phyloP scores from a whole-genome alignment of 2,113 vertebrate species.

The Climacteris rufus region DNA sequence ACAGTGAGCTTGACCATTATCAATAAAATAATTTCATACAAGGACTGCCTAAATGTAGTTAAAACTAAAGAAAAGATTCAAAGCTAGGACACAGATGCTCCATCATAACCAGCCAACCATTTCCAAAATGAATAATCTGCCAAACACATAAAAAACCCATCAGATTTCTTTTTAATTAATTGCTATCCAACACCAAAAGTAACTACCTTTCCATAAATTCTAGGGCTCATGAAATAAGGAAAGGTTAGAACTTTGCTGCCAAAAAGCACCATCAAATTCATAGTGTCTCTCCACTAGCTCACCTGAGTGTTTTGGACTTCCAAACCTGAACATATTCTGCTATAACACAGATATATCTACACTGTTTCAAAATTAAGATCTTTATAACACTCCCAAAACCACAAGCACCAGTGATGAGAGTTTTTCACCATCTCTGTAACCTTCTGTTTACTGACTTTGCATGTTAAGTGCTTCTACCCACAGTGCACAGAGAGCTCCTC shows the following conservation, averaged over 20 bases:
- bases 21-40: neutral
- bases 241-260: neutral
- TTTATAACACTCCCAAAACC: neutral
- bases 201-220: neutral
- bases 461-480: neutral
- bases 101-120: neutral
- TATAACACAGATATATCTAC: neutral
- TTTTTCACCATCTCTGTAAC: neutral
- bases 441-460: neutral
- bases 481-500: neutral
- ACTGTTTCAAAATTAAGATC: neutral
- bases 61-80: neutral
- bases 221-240: neutral
- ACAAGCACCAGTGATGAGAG: neutral
- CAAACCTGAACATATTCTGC: neutral
- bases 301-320: neutral
- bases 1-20: neutral
- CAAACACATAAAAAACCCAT: neutral
- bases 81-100: neutral
- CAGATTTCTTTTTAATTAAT: neutral
- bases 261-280: neutral
- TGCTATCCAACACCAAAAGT: neutral
- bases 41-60: neutral
- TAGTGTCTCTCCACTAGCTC: neutral
- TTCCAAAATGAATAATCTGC: neutral